A percentile compares a stretch with the other conserved stretches of the same genome.
phyloP scores from a whole-genome alignment of 1,140 invertebrate genomes.

The Brachionus plicatilis region DNA sequence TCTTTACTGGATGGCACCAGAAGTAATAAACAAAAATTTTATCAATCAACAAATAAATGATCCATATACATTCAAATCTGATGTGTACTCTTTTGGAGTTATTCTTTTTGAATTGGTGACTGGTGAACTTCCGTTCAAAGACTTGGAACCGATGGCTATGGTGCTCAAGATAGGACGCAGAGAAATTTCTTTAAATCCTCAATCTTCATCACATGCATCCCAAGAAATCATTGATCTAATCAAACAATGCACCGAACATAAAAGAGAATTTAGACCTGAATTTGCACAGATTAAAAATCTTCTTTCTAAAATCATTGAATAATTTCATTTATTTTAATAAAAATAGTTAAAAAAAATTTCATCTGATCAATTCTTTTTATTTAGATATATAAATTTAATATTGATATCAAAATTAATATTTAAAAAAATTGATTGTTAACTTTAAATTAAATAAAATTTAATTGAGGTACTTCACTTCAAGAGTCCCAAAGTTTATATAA shows the following conservation, averaged over 20 bases:
- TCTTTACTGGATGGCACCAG: conserved; percentile 66
- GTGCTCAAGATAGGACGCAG: background rate
- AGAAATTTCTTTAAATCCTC: background rate
- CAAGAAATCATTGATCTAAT: background rate
- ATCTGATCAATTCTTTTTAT: too few relatives aligned
- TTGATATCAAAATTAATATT: too few relatives aligned
- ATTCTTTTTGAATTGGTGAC: conserved; percentile 89
- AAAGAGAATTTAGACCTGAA: background rate
- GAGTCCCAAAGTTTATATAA: too few relatives aligned
- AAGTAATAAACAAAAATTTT: conserved; percentile 86
- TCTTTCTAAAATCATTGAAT: background rate
- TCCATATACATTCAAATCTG: conserved; percentile 93
- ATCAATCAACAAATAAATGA: conserved; percentile 66
- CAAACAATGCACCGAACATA: background rate
- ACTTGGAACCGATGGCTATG: conserved; percentile 50
- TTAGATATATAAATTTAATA: too few relatives aligned
- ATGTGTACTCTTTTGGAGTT: conserved; percentile 98
- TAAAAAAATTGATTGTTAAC: too few relatives aligned
- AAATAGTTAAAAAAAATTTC: too few relatives aligned
- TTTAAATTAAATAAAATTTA: too few relatives aligned
- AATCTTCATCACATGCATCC: background rate
- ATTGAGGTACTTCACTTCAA: too few relatives aligned
- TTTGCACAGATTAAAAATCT: background rate
- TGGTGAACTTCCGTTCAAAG: conserved; percentile 71
- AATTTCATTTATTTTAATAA: background rate